phyloP scores from a whole-genome alignment of 2,113 vertebrate genomes.

The Mormyrus iriodes region DNA sequence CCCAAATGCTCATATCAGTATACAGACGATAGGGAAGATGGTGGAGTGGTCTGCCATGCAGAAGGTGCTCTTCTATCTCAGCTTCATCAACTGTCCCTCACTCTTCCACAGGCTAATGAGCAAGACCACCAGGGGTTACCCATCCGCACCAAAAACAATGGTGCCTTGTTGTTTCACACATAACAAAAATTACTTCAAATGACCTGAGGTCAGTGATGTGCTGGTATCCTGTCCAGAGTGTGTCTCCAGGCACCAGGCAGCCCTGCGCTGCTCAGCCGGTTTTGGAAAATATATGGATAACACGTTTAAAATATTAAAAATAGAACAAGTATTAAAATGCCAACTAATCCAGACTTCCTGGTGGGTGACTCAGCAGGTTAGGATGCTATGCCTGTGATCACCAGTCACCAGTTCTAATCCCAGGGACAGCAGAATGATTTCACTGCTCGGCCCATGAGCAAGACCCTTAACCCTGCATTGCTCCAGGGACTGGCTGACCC shows the following conservation, averaged over 20 bases:
- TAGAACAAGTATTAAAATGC: background rate
- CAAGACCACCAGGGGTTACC: background rate
- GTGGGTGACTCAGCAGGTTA: background rate
- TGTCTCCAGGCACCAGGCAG: too few relatives aligned
- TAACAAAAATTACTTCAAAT: background rate
- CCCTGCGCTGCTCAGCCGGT: background rate
- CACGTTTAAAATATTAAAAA: background rate
- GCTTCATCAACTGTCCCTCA: background rate
- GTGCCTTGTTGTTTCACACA: background rate
- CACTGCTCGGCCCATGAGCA: background rate
- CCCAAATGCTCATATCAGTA: background rate
- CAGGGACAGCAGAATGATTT: background rate
- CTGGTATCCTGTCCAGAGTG: too few relatives aligned
- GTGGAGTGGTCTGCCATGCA: background rate
- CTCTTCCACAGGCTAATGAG: background rate
- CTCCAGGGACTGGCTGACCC: background rate
- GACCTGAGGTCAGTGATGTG: background rate
- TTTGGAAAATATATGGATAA: background rate
- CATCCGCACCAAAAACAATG: background rate
- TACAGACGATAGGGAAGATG: background rate
- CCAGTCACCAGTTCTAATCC: background rate
- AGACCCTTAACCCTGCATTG: background rate
- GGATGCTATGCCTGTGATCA: background rate
- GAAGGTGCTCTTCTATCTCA: too few relatives aligned
- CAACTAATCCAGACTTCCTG: background rate